A percentile compares a stretch with the other conserved stretches of the same genome.
These are phyloP conservation scores for Labeo calbasu DNA, from an alignment of 2,797 vertebrate genomes.

Conservation along the genomic window DNA sequence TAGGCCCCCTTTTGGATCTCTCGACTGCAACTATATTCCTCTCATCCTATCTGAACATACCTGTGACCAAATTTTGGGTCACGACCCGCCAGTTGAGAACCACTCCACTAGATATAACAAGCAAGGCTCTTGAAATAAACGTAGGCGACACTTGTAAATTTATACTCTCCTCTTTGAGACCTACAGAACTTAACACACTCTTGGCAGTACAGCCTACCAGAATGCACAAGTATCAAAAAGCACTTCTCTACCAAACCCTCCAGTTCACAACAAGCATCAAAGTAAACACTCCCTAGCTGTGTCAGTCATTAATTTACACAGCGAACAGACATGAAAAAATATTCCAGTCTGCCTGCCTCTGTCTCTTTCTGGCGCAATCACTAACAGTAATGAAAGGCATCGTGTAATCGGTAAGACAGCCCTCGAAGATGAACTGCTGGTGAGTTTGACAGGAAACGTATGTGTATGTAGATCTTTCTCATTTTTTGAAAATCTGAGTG, in stretches of 20 bases:
- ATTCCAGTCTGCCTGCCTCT: not conserved
- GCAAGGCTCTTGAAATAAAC: constrained; percentile 22
- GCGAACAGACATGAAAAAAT: constrained; percentile 10
- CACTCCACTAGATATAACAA: not conserved
- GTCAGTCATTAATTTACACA: constrained; percentile 31
- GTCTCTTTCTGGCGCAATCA: constrained; percentile 21
- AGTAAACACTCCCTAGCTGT: constrained; percentile 22
- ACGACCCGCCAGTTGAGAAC: not conserved
- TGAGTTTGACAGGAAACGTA: constrained; percentile 42
- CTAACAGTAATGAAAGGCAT: constrained; percentile 32
- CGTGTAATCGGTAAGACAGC: constrained; percentile 30
- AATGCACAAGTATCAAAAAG: constrained; percentile 8
- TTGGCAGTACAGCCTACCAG: constrained; percentile 9
- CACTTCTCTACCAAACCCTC: not conserved
- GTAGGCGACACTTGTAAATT: not conserved
- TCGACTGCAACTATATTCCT: not conserved
- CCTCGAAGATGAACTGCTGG: constrained; percentile 59
- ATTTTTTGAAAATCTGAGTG: not conserved
- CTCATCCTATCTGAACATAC: not conserved
- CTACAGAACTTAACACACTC: not conserved
- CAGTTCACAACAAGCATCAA: constrained; percentile 16
- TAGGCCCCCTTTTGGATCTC: not conserved
- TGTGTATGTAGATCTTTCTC: not conserved
- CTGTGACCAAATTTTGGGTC: not conserved
- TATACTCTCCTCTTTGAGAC: constrained; percentile 12